Evolutionary conservation across 2,113 vertebrate species (phyloP), one percentile per base, ranked within the genome.

Genomic region (Protomyctophum bolini): DNA sequence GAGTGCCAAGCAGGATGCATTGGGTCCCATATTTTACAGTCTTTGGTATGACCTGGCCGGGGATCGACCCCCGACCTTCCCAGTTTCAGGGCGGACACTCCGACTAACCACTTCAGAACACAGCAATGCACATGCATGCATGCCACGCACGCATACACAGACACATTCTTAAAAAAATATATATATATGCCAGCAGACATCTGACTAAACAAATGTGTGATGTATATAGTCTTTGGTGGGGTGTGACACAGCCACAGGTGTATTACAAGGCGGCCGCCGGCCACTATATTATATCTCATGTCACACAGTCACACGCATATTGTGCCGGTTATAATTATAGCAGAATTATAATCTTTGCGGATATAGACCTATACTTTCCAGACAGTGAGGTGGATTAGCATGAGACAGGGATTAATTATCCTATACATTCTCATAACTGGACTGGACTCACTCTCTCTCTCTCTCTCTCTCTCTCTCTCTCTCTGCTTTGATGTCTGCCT

Each of bases 341-440:
- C 67, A 2, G 56, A n/a, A 71, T 55, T 21, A 74, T 68, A 75
- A 76, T 70, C 70, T 58, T 21, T 70, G 8, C 56, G 66, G 75
- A 73, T 82, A 62, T 82, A 62, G 63, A 78, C 67, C 78, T 72
- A 71, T 81, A 84, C 76, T 75, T 77, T 50, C 41, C 76, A 84
- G 84, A 84, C 78, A 76, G 73, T 3, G 41, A 79, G 68, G 58
- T 82, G 83, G 86, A 90, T 87, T 86, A 90, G 85, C 84, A 56
- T 21, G 33, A 73, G 77, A 72, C 63, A 8, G 58, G 83, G 83
- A 89, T 90, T 89, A 87, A 83, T 82, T 78, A 1, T 54, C 11
- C 75, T 85, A 84, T 85, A 84, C 3, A 41, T 86, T 81, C 81
- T 55, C 72, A 82, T 76, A 77, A 46, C 51, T 7, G 8, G 66